Base-by-base conservation (phyloP, 1,140 invertebrate species). In the Sycobia sp. region DNA sequence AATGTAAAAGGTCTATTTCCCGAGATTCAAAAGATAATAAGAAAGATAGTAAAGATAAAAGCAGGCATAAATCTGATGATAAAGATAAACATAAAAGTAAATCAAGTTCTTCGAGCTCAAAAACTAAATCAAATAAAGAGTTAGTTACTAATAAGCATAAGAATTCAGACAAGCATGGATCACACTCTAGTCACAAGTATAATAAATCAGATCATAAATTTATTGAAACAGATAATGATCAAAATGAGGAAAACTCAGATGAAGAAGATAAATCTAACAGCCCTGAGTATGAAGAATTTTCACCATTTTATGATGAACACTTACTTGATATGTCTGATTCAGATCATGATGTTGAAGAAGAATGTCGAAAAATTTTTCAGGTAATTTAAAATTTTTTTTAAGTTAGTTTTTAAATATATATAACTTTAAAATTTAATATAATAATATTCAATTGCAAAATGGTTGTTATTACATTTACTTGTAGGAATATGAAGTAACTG, bases 331-430 rank as follows among this genome's bases (percentile, higher is more conserved):
- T 66, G 34, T 75, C 74, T 38, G 76, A 84, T 67, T 79, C 85
- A 38, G 86, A 88, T 62, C 81, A 84, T 23, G 84, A 88, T 67
- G 80, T 89, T 10, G 84, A 86, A 72, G 85, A 88, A 57, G 89
- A 92, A 73, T 92, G 90, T 72, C 81, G 89, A 55, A 87, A 85
- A 74, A 90, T 92, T 65, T 92, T 90, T 69, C 86, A 89, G 78
- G 86, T 87, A 75, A 25, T 65, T 53, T 49, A 43, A 46, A 39
- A 11, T 64, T 25, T 64, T 54, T n/a, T n/a, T n/a, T n/a, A n/a
- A n/a, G n/a, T n/a, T n/a, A 11, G 34, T 34, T 57, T 59, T 20
- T 25, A 39, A 58, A 22, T 41, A 32, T 20, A 51, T 38, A 25
- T n/a, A n/a, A n/a, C n/a, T n/a, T 34, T 10, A 34, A 36, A 46